Base-by-base conservation (phyloP, 2,888 invertebrate genomes). In the Eudasyphora cyanicolor region DNA sequence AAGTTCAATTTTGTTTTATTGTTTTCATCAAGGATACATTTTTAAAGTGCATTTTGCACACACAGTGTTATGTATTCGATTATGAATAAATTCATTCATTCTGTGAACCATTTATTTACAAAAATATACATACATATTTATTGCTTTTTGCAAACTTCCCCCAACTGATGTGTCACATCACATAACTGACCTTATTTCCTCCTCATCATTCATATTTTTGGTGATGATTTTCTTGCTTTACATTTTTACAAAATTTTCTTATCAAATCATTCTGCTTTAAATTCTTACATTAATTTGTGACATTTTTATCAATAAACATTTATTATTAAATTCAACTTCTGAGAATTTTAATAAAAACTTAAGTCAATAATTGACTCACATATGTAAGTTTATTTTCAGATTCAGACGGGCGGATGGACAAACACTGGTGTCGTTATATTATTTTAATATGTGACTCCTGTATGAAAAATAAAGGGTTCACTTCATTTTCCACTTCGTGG, bases 311-410 rank as follows among this genome's bases (percentile, higher is more conserved):
- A 57, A 27, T 27, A 10, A 57, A 57, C 57, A 24, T 57, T 57
- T 24, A 57, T 57, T 57, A 57, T n/a, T n/a, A n/a, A n/a, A 57
- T 27, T 57, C 27, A 51, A 21, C 51, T 51, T 51, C 51, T 51
- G 10, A 57, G 57, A 24, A 57, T 19, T 57, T 49, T 24, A 2
- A 57, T 27, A 14, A 21, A 57, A 24, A 57, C 57, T 57, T 4
- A 14, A 24, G 57, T 57, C 57, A 57, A 57, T 57, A 57, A 57
- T 57, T 57, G 57, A 57, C 57, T 57, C 57, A 57, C 57, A 57
- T 27, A 49, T n/a, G 49, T 49, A 19, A 24, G 57, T 57, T 14
- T 57, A 27, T 57, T 57, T 45, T 45, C 12, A 2, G 45, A 14
- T n/a, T n/a, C 45, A 45, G n/a, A 45, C 38, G 6, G 2, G 12